Conservation (phyloP, 2,797 vertebrate species). For the Neopelma chrysocephalum region DNA sequence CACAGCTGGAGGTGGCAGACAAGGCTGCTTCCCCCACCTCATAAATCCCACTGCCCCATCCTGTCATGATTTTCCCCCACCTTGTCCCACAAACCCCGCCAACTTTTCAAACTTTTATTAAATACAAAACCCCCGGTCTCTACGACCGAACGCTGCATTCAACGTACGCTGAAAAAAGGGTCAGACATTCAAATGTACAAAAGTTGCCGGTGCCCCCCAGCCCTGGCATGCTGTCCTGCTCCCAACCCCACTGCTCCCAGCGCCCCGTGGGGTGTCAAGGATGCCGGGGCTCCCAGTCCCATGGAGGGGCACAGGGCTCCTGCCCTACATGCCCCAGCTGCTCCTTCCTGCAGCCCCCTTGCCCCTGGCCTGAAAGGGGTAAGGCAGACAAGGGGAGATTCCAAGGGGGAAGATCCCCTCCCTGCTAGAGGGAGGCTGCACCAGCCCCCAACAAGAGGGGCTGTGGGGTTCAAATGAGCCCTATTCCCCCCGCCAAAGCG, state of each 20-base stretch:
- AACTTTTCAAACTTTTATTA: conserved; percentile 74
- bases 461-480: neutral
- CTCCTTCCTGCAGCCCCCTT: neutral
- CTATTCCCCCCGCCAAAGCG: neutral
- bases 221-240: neutral
- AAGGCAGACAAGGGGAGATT: neutral
- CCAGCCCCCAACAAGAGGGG: neutral
- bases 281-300: neutral
- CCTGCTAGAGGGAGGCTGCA: neutral
- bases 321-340: neutral
- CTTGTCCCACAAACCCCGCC: neutral
- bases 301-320: neutral
- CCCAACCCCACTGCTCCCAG: neutral
- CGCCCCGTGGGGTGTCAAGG: fast-evolving
- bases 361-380: neutral
- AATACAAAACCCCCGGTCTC: conserved; percentile 73
- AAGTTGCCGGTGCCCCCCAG: conserved; percentile 33
- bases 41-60: neutral
- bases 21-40: neutral
- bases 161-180: conserved; percentile 72
- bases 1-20: neutral
- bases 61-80: neutral
- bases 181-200: conserved; percentile 77
- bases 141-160: conserved; percentile 65
- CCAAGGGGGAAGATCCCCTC: neutral